phyloP scores from a whole-genome alignment of 2,113 vertebrate genomes.

The Pionites leucogaster region DNA sequence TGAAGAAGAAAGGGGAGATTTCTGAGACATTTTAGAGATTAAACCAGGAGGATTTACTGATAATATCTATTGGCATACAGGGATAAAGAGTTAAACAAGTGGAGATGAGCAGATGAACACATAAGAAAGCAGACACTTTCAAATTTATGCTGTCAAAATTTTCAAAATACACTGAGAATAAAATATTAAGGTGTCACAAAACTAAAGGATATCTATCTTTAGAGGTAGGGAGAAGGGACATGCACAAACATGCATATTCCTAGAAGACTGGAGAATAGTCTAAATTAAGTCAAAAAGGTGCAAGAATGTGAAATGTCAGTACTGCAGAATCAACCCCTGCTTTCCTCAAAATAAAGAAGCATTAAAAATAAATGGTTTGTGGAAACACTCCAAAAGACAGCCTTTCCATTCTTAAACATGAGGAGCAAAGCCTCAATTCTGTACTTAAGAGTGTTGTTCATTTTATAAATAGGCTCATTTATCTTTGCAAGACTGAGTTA shows the following conservation, averaged over 20 bases:
- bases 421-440: background rate
- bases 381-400: background rate
- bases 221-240: background rate
- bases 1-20: conserved; percentile 56
- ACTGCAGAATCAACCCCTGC: background rate
- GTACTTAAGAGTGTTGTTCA: background rate
- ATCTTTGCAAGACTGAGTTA: conserved; percentile 2
- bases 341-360: background rate
- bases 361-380: conserved; percentile 18
- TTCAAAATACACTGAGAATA: conserved; percentile 32
- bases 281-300: background rate
- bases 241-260: background rate
- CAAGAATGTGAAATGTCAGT: background rate
- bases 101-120: conserved; percentile 30
- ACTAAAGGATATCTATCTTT: background rate
- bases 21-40: conserved; percentile 65
- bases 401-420: background rate
- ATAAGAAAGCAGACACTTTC: conserved; percentile 30
- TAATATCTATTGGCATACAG: conserved; percentile 62
- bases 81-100: conserved; percentile 59
- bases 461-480: conserved; percentile 14
- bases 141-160: conserved; percentile 51
- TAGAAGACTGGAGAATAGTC: background rate
- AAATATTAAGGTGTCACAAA: conserved; percentile 22
- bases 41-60: conserved; percentile 69